A percentile compares a stretch with the other conserved stretches of the same genome.
Evolutionary conservation across 2,888 invertebrate species (phyloP).

Genomic region (Cheilosia variabilis): DNA sequence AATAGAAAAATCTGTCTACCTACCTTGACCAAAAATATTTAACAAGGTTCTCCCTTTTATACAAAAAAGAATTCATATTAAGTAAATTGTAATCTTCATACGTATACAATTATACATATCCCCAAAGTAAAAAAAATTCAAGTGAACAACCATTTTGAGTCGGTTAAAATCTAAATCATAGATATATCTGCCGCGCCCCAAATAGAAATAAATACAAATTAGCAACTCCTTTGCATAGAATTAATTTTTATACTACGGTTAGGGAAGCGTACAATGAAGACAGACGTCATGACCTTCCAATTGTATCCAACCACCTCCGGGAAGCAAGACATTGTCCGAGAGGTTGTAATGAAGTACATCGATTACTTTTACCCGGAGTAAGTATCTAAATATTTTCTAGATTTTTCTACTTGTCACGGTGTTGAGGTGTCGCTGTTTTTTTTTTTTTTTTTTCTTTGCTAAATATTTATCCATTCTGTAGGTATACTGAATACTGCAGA

Average conservation of each 20-base stretch:
- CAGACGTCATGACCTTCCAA: slow-evolving; percentile 85
- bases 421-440: neutral
- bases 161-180: slow-evolving; percentile 7
- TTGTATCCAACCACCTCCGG: slow-evolving; percentile 86
- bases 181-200: slow-evolving; percentile 57
- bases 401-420: neutral
- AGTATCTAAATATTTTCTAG: slow-evolving; percentile 82
- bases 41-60: neutral
- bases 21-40: slow-evolving; percentile 4
- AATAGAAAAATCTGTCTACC: slow-evolving; percentile 5
- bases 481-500: neutral
- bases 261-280: slow-evolving; percentile 80
- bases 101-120: neutral
- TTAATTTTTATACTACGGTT: slow-evolving; percentile 21
- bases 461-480: slow-evolving; percentile 19
- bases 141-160: slow-evolving; percentile 68
- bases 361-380: slow-evolving; percentile 89
- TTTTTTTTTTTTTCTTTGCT: neutral
- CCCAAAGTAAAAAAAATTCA: neutral
- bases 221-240: neutral
- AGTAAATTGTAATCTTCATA: neutral
- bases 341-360: slow-evolving; percentile 89
- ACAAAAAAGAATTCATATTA: neutral
- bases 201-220: neutral
- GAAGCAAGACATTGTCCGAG: slow-evolving; percentile 88